These are phyloP conservation scores for Vandiemenella viatica DNA, from an alignment of 2,888 invertebrate species.

Conservation along the genomic window DNA sequence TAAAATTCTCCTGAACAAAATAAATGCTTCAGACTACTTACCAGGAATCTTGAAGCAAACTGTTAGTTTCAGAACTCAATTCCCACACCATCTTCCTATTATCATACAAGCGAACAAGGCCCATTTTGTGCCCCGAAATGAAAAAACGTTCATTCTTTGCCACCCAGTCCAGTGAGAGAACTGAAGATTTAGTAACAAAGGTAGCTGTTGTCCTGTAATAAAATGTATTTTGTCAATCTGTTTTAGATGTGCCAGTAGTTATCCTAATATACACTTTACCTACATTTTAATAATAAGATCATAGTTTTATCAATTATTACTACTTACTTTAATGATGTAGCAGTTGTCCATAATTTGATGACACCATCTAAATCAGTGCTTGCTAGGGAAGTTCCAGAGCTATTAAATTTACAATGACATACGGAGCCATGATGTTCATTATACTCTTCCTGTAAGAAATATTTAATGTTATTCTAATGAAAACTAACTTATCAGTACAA, in stretches of 20 bases:
- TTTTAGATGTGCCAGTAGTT: too few species aligned
- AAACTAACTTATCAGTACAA: too few species aligned
- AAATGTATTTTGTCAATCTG: neutral
- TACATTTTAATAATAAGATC: too few species aligned
- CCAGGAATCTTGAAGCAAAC: conserved; percentile 17
- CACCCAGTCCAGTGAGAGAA: conserved; percentile 43
- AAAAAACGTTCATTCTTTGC: conserved; percentile 40
- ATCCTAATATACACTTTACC: neutral
- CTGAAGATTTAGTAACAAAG: conserved; percentile 34
- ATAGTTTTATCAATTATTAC: too few species aligned
- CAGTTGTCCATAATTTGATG: conserved; percentile 38
- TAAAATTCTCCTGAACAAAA: too few species aligned
- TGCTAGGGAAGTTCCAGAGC: conserved; percentile 40
- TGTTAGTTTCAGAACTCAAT: conserved; percentile 27
- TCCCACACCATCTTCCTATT: conserved; percentile 40
- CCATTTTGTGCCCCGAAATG: conserved; percentile 38
- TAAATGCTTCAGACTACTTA: too few species aligned
- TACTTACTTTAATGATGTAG: conserved; percentile 31
- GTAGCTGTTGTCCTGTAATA: conserved; percentile 33
- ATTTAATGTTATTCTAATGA: too few species aligned
- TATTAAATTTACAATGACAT: conserved; percentile 41
- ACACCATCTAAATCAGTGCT: conserved; percentile 43
- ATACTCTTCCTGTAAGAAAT: conserved; percentile 40
- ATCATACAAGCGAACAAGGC: conserved; percentile 39
- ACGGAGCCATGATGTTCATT: conserved; percentile 40